phyloP scores from a whole-genome alignment of 2,888 invertebrate genomes.

The Chrysolina oricalcia region DNA sequence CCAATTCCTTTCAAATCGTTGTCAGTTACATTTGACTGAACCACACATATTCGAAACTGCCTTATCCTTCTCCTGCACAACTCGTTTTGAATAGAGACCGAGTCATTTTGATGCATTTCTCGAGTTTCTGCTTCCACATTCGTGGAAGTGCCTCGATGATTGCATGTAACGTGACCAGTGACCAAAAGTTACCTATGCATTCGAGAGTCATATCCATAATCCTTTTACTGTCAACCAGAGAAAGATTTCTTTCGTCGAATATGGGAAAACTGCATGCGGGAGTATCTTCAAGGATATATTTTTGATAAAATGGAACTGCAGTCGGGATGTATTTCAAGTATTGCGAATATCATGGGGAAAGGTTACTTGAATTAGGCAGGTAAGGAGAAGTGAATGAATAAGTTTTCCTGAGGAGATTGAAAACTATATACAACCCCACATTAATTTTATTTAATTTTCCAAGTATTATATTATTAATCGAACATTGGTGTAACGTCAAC shows the following conservation, averaged over 20 bases:
- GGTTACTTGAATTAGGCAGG: too few relatives aligned
- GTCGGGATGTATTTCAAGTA: background rate
- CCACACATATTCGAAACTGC: background rate
- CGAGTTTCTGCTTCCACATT: conserved; percentile 9
- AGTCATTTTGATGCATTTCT: conserved; percentile 1
- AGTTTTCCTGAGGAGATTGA: too few relatives aligned
- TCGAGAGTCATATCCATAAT: conserved; percentile 1
- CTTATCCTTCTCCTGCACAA: background rate
- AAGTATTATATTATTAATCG: too few relatives aligned
- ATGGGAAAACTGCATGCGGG: background rate
- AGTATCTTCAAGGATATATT: background rate
- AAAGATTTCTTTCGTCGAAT: background rate
- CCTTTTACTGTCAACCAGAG: conserved; percentile 1
- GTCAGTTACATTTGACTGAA: background rate
- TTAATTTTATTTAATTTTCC: too few relatives aligned
- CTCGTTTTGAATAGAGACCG: background rate
- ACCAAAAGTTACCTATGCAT: conserved; percentile 13
- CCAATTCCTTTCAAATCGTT: background rate
- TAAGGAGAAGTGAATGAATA: too few relatives aligned
- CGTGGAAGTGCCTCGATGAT: background rate
- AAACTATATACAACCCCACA: too few relatives aligned
- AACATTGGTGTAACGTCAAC: too few relatives aligned
- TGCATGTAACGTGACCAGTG: conserved; percentile 1
- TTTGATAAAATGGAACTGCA: background rate
- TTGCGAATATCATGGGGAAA: background rate